A percentile compares a stretch with the other conserved stretches of the same genome.
phyloP scores from a whole-genome alignment of 2,888 invertebrate genomes.

The Drosophila prostipennis region DNA sequence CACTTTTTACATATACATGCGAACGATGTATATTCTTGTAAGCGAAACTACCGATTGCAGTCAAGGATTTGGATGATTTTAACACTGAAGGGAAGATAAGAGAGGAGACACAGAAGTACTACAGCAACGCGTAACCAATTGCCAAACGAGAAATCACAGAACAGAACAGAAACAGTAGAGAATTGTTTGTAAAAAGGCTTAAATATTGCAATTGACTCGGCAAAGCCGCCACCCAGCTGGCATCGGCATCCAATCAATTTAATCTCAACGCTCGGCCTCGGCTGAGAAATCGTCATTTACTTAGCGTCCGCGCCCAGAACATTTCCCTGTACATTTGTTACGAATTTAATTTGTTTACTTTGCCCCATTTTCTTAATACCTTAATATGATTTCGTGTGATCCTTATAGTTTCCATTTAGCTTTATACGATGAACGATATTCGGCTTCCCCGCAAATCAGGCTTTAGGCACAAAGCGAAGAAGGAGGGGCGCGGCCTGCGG shows the following conservation, averaged over 20 bases:
- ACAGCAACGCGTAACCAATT: conserved; percentile 72
- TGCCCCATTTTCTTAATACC: conserved; percentile 17
- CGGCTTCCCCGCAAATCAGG: conserved; percentile 36
- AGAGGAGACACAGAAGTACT: conserved; percentile 28
- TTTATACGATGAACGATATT: conserved; percentile 30
- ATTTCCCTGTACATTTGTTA: conserved; percentile 59
- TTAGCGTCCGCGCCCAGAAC: conserved; percentile 24
- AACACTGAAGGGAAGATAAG: conserved; percentile 13
- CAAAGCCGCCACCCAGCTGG: no score
- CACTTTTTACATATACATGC: conserved; percentile 68
- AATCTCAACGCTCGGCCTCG: conserved; percentile 53
- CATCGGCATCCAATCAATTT: conserved; percentile 36
- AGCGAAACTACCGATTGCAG: conserved; percentile 68
- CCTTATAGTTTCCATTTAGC: conserved; percentile 50
- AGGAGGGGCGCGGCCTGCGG: conserved; percentile 25
- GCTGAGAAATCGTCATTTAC: conserved; percentile 39
- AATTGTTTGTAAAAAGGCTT: conserved; percentile 44
- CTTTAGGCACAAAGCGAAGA: conserved; percentile 26
- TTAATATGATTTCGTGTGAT: conserved; percentile 56
- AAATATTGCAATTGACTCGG: conserved; percentile 49
- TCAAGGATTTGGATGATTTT: conserved; percentile 76
- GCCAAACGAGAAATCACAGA: conserved; percentile 57
- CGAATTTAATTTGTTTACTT: conserved; percentile 59
- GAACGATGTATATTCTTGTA: conserved; percentile 62
- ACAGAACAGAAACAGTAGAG: conserved; percentile 14